Conservation (phyloP, 2,888 invertebrate species). For the Philereme vetulata region DNA sequence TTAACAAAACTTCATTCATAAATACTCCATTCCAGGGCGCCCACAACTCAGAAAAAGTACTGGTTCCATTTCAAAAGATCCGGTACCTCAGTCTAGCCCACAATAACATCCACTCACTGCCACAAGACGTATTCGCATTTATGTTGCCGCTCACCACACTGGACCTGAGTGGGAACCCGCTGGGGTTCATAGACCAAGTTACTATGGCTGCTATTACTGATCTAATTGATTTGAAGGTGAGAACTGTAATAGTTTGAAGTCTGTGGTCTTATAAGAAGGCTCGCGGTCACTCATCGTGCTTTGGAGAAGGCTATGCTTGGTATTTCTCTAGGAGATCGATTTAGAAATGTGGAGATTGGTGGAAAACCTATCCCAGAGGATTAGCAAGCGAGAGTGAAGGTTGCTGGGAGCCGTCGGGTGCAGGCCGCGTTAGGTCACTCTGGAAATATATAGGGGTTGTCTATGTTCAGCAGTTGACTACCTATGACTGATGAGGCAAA, state of each 20-base stretch:
- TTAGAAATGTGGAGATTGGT: no score
- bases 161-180: constrained; percentile 87
- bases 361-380: no score
- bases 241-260: neutral
- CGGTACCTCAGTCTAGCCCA: constrained; percentile 84
- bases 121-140: constrained; percentile 87
- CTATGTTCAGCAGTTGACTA: no score
- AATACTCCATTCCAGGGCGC: constrained; percentile 76
- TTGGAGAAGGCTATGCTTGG: no score
- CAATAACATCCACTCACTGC: constrained; percentile 86
- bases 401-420: no score
- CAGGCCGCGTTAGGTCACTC: no score
- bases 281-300: no score
- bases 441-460: no score
- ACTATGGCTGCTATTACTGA: constrained; percentile 85
- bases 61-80: constrained; percentile 78
- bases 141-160: constrained; percentile 84
- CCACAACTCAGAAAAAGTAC: constrained; percentile 58
- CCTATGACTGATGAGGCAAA: no score
- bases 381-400: no score
- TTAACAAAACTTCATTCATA: neutral
- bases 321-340: no score
- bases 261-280: no score
- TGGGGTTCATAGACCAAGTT: constrained; percentile 84
- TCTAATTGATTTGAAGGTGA: constrained; percentile 84